These are phyloP conservation scores for Carassius gibelio DNA, from an alignment of 2,113 vertebrate genomes.

Conservation along the genomic window DNA sequence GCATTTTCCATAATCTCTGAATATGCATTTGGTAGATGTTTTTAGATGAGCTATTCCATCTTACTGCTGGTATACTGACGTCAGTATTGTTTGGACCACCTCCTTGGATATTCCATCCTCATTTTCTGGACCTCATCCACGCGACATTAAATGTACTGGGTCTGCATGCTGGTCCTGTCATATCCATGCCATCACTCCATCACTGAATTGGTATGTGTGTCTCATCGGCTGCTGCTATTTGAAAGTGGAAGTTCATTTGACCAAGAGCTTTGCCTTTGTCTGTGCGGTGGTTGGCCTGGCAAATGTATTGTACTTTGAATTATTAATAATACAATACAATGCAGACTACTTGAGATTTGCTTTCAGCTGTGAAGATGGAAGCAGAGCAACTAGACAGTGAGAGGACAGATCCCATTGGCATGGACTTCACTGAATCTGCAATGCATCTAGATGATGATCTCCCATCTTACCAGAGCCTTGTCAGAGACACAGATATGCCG, in stretches of 20 bases:
- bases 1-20: not conserved
- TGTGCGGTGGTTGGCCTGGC: constrained; percentile 66
- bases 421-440: constrained; percentile 74
- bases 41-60: constrained; percentile 30
- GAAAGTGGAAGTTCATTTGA: constrained; percentile 61
- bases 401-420: constrained; percentile 73
- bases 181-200: constrained; percentile 71
- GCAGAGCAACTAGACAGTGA: constrained; percentile 80
- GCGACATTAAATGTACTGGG: constrained; percentile 61
- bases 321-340: constrained; percentile 61
- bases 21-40: not conserved
- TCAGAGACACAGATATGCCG: constrained; percentile 68
- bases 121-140: constrained; percentile 70
- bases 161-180: constrained; percentile 71
- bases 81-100: constrained; percentile 39
- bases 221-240: constrained; percentile 68
- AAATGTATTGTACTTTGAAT: constrained; percentile 55
- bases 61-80: constrained; percentile 43
- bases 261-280: constrained; percentile 72
- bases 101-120: constrained; percentile 53
- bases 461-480: constrained; percentile 69
- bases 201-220: constrained; percentile 72
- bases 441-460: constrained; percentile 71
- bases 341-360: constrained; percentile 92
- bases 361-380: constrained; percentile 99